Conservation (phyloP, 2,888 invertebrate genomes). For the Melieria crassipennis region DNA sequence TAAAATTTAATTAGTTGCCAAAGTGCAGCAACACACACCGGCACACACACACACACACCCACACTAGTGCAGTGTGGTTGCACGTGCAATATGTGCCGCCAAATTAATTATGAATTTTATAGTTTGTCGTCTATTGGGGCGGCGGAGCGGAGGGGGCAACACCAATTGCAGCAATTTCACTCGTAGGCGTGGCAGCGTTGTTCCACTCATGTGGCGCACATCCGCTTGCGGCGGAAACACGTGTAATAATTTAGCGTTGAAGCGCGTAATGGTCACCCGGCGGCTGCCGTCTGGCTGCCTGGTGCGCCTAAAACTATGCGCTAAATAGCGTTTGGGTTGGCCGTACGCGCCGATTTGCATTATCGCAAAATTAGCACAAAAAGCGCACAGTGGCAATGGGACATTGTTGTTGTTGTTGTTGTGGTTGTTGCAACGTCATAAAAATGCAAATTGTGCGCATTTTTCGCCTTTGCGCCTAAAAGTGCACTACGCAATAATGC, state of each 20-base stretch:
- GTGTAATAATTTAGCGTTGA: constrained; percentile 20
- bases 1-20: background rate
- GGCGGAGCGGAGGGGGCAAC: no score
- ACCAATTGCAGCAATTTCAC: no score
- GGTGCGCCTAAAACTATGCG: no score
- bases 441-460: no score
- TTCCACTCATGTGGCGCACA: no score
- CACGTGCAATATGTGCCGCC: background rate
- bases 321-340: no score
- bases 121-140: background rate
- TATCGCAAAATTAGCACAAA: background rate
- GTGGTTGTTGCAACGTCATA: background rate
- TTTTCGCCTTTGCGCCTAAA: no score
- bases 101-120: constrained; percentile 22
- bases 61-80: background rate
- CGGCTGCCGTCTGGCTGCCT: no score
- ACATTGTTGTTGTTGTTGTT: background rate
- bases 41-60: background rate
- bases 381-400: background rate
- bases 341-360: background rate
- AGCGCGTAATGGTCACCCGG: constrained; percentile 10
- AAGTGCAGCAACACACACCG: background rate
- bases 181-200: no score
- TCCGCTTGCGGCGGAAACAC: constrained; percentile 16
- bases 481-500: no score